A percentile compares a stretch with the other conserved stretches of the same genome.
phyloP scores from a whole-genome alignment of 2,113 vertebrate species.

The Phrynosoma blainvillii region DNA sequence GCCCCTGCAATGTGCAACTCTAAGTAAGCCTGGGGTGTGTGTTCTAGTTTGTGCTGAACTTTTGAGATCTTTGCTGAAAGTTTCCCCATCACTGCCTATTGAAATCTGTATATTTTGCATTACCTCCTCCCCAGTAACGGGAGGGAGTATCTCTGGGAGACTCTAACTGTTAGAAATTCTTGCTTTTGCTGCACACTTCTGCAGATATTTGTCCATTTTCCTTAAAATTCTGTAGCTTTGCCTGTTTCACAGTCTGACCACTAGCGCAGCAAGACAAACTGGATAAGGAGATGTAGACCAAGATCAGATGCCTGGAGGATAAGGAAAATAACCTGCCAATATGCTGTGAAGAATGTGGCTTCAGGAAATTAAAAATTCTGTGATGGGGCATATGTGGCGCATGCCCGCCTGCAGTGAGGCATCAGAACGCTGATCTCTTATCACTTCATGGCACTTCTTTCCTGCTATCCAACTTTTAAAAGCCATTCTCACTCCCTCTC shows the following conservation, averaged over 20 bases:
- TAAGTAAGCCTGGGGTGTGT: too few relatives aligned
- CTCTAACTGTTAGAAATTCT: accelerated
- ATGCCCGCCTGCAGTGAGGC: neutral
- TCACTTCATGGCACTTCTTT: neutral
- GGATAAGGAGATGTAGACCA: neutral
- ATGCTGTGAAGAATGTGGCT: neutral
- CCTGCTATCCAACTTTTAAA: neutral
- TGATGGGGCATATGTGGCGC: neutral
- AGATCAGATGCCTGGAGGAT: constrained; percentile 37
- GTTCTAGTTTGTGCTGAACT: too few relatives aligned
- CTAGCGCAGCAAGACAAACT: neutral
- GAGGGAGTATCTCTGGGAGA: accelerated
- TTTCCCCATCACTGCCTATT: neutral
- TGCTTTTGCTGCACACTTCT: neutral
- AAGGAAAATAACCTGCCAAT: constrained; percentile 26
- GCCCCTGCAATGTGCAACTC: neutral
- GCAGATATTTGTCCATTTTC: neutral
- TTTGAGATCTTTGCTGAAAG: neutral
- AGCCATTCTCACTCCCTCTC: neutral
- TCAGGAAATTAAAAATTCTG: constrained; percentile 60
- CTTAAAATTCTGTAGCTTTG: accelerated
- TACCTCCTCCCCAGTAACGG: neutral
- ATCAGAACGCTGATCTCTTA: neutral
- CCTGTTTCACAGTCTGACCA: neutral
- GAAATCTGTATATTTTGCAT: neutral